Percentiles rank a stretch among this genome's conserved stretches.
Conservation (phyloP, 2,888 invertebrate species). For the Lottia gigantea region DNA sequence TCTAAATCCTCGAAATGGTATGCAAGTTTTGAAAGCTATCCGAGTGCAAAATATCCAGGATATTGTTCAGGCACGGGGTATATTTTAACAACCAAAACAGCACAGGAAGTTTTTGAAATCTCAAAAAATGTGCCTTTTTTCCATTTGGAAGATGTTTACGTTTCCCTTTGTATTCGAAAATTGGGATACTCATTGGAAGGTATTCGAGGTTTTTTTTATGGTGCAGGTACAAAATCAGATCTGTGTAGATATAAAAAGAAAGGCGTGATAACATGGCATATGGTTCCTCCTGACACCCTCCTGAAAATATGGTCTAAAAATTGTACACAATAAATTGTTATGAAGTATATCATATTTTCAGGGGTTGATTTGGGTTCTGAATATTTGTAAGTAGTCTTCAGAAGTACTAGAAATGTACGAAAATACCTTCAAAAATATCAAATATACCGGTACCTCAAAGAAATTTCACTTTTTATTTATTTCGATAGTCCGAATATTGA, state of each 20-base stretch:
- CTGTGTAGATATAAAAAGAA: background rate
- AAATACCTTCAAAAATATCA: too few relatives aligned
- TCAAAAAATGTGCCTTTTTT: conserved; percentile 53
- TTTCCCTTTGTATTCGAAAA: conserved; percentile 42
- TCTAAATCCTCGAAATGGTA: conserved; percentile 51
- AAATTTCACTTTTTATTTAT: too few relatives aligned
- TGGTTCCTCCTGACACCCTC: background rate
- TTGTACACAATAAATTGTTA: background rate
- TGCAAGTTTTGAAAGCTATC: conserved; percentile 43
- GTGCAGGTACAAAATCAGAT: background rate
- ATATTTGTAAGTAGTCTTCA: too few relatives aligned
- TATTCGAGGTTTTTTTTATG: conserved; percentile 38
- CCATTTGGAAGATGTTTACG: conserved; percentile 55
- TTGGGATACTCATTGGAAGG: conserved; percentile 34
- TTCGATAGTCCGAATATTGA: too few relatives aligned
- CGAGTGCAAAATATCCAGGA: conserved; percentile 43
- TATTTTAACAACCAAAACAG: conserved; percentile 42
- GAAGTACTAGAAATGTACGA: too few relatives aligned
- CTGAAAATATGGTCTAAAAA: background rate
- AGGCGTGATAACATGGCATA: background rate
- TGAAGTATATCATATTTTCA: too few relatives aligned
- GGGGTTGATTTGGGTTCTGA: too few relatives aligned
- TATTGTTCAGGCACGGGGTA: conserved; percentile 56
- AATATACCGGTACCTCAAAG: too few relatives aligned
- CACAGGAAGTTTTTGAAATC: conserved; percentile 34